Percentiles rank a stretch among this genome's conserved stretches.
Evolutionary conservation across 2,113 vertebrate species (phyloP).

Genomic region (Hepsetus odoe): DNA sequence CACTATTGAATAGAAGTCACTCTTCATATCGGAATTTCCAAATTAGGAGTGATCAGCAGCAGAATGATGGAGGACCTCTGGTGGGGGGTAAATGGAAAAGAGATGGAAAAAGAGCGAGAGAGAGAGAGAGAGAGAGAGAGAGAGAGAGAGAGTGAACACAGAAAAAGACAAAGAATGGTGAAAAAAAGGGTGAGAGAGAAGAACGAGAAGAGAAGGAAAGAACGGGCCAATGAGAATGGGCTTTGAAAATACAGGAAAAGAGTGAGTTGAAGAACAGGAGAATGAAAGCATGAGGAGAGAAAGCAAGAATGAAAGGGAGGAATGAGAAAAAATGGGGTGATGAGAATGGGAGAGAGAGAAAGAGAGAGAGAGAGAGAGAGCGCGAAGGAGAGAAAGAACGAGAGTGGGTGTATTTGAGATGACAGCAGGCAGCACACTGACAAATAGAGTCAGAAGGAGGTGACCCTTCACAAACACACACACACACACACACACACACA

Average conservation of each 20-base stretch:
- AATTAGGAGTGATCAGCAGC: background rate
- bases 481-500: conserved; percentile 5
- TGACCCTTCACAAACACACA: conserved; percentile 3
- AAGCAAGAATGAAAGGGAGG: background rate
- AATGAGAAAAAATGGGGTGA: background rate
- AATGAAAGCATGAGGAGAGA: background rate
- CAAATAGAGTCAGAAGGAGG: conserved; percentile 29
- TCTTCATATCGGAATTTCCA: background rate
- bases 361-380: background rate
- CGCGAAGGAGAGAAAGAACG: background rate
- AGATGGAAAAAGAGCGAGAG: background rate
- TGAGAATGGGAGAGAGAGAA: background rate
- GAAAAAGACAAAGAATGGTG: background rate
- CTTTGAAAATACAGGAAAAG: background rate
- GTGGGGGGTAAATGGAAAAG: background rate
- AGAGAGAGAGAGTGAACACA: background rate
- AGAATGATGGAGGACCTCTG: background rate
- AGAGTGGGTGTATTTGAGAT: conserved; percentile 6
- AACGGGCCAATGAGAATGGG: too few species aligned
- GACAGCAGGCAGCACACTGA: conserved; percentile 29
- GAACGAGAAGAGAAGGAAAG: conserved; percentile 11
- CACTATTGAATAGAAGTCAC: background rate
- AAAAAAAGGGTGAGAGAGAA: background rate
- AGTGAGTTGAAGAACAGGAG: background rate
- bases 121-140: background rate